Conservation (phyloP, 37 sponge, comb jelly and placozoan species). For the Hormiphora californensis region DNA sequence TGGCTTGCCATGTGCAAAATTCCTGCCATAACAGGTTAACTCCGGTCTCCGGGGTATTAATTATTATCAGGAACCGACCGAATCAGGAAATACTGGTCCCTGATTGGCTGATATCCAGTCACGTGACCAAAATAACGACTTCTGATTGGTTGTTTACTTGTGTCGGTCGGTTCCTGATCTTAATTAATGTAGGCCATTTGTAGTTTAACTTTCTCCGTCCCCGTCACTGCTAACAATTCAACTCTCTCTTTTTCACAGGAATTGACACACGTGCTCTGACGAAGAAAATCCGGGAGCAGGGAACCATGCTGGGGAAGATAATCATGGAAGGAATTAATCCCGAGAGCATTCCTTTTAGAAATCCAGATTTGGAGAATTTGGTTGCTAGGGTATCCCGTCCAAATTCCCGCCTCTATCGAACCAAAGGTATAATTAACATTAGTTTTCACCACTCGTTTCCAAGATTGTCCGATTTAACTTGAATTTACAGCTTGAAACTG, state of each 20-base stretch:
- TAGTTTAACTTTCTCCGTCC: neutral
- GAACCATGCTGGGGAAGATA: slow-evolving; percentile 80
- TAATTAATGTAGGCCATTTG: neutral
- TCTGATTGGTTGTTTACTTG: no score
- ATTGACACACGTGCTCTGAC: slow-evolving; percentile 91
- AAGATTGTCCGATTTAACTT: neutral
- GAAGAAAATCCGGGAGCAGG: slow-evolving; percentile 88
- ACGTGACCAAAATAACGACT: no score
- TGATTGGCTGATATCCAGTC: no score
- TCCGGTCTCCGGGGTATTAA: no score
- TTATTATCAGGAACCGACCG: no score
- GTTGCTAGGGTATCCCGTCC: slow-evolving; percentile 77
- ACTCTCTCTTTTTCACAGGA: slow-evolving; percentile 57
- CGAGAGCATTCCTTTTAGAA: slow-evolving; percentile 56
- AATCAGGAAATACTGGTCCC: no score
- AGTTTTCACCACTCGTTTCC: neutral
- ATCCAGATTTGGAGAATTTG: slow-evolving; percentile 77
- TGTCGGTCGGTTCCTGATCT: no score
- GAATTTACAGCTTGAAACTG: neutral
- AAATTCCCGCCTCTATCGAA: no score
- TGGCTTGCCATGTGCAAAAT: slow-evolving; percentile 81
- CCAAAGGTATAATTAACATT: neutral
- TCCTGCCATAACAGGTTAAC: slow-evolving; percentile 82
- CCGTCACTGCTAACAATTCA: neutral
- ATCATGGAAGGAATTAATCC: slow-evolving; percentile 59